These are phyloP conservation scores for Ctenicera cuprea DNA, from an alignment of 2,888 invertebrate genomes.

Conservation along the genomic window DNA sequence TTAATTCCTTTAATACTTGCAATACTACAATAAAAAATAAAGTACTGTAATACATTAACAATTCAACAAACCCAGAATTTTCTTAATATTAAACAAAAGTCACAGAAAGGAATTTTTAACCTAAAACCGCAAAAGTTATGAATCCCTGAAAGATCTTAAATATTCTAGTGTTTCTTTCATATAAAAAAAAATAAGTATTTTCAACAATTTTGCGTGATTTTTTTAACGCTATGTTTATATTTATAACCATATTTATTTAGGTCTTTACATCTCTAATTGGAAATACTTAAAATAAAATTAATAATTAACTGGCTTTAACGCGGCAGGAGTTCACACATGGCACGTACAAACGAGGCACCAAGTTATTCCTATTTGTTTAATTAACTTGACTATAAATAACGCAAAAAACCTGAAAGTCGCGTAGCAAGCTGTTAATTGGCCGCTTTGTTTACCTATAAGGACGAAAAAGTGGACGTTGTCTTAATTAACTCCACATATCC, in stretches of 20 bases:
- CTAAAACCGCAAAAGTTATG: no score
- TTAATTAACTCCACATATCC: conserved; percentile 13
- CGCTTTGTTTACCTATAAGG: conserved; percentile 31
- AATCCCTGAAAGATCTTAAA: no score
- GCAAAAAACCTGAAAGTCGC: not conserved
- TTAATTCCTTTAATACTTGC: no score
- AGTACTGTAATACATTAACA: no score
- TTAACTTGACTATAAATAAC: conserved; percentile 10
- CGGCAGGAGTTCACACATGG: conserved; percentile 5
- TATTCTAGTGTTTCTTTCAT: no score
- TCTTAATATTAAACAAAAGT: no score
- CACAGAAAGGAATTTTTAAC: no score
- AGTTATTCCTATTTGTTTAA: conserved; percentile 7
- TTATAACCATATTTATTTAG: conserved; percentile 9
- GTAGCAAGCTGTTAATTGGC: conserved; percentile 25
- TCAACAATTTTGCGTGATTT: no score
- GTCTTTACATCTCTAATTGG: conserved; percentile 17
- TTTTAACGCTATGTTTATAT: not conserved
- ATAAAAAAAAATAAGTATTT: no score
- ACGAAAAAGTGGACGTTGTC: conserved; percentile 9
- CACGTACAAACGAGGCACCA: not conserved
- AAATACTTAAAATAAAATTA: conserved; percentile 3
- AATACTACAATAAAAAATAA: no score
- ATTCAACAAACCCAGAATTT: no score
- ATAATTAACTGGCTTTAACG: not conserved